Conservation (phyloP, 2,113 vertebrate species). For the Tachycineta bicolor region DNA sequence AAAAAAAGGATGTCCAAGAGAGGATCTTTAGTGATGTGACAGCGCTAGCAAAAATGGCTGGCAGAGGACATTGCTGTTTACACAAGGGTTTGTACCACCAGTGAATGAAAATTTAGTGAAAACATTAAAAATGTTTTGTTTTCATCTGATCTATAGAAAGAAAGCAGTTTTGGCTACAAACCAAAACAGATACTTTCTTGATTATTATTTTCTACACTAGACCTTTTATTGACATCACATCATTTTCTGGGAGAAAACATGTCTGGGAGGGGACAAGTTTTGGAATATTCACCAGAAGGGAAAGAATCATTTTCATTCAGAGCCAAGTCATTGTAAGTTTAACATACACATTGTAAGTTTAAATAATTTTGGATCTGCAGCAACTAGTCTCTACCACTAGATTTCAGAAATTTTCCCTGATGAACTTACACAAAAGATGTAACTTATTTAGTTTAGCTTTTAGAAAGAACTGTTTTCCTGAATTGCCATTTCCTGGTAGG, state of each 20-base stretch:
- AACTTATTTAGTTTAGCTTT: background rate
- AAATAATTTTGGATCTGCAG: background rate
- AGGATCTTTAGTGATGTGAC: rapidly evolving
- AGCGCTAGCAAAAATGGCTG: rapidly evolving
- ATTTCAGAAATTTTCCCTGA: background rate
- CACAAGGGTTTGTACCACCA: background rate
- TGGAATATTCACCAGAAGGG: background rate
- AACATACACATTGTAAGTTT: background rate
- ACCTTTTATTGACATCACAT: background rate
- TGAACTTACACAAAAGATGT: background rate
- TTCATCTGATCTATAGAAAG: background rate
- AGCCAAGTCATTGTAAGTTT: background rate
- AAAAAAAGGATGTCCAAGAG: background rate
- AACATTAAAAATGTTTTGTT: background rate
- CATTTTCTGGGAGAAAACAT: background rate
- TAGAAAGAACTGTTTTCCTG: background rate
- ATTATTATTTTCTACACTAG: background rate
- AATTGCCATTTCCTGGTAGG: background rate
- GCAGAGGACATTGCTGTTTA: background rate
- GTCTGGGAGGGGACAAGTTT: background rate
- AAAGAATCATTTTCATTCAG: background rate
- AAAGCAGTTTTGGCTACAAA: background rate
- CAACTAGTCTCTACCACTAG: background rate
- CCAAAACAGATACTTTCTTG: background rate
- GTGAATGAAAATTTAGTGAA: background rate